Evolutionary conservation across 2,888 invertebrate species (phyloP).

Genomic region (Geotrupes spiniger): DNA sequence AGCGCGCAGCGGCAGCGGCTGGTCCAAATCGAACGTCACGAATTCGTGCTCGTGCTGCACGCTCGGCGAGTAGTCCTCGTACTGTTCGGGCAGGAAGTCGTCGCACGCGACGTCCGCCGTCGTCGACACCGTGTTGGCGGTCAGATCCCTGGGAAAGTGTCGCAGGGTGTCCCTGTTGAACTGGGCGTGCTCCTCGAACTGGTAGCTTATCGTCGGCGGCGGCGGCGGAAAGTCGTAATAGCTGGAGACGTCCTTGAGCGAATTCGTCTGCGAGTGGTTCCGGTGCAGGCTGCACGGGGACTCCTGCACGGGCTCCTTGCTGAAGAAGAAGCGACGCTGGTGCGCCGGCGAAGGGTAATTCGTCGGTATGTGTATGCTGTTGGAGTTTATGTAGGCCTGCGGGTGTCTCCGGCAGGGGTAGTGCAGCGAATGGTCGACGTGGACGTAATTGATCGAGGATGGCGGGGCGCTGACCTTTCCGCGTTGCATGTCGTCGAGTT

Average conservation of each 20-base stretch:
- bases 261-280: conserved; percentile 50
- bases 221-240: conserved; percentile 66
- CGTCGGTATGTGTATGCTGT: conserved; percentile 42
- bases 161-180: conserved; percentile 35
- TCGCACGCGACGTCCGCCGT: conserved; percentile 58
- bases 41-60: conserved; percentile 62
- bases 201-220: conserved; percentile 63
- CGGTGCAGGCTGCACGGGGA: conserved; percentile 58
- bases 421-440: conserved; percentile 39
- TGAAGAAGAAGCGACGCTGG: conserved; percentile 63
- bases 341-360: conserved; percentile 53
- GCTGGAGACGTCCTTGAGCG: conserved; percentile 58
- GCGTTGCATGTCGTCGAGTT: conserved; percentile 53
- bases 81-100: conserved; percentile 43
- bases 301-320: conserved; percentile 54
- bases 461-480: conserved; percentile 52
- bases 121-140: conserved; percentile 67
- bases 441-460: conserved; percentile 37
- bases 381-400: conserved; percentile 49
- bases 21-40: conserved; percentile 68
- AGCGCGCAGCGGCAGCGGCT: conserved; percentile 49
- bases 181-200: conserved; percentile 53
- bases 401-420: conserved; percentile 53
- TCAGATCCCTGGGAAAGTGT: conserved; percentile 59
- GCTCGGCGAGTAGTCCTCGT: conserved; percentile 57